phyloP scores from a whole-genome alignment of 2,888 invertebrate genomes.

The Gortyna flavago region DNA sequence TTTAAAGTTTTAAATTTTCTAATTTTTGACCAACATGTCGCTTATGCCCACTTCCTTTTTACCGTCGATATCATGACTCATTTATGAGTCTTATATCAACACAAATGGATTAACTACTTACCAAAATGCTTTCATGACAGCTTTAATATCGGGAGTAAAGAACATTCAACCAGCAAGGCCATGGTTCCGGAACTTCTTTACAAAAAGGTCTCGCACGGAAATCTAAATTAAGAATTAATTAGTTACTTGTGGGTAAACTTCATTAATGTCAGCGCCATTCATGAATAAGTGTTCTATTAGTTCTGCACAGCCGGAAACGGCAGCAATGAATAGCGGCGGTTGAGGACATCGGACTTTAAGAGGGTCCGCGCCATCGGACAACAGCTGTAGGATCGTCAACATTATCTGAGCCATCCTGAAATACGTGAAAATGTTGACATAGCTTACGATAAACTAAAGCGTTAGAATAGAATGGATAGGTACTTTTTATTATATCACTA shows the following conservation, averaged over 20 bases:
- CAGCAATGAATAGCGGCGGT: conserved; percentile 78
- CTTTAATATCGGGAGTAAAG: not conserved
- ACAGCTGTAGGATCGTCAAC: conserved; percentile 76
- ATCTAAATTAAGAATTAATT: not conserved
- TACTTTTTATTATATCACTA: not conserved
- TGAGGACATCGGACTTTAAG: conserved; percentile 79
- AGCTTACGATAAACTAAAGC: not conserved
- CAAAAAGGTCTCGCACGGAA: not conserved
- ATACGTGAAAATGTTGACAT: not conserved
- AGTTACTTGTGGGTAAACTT: conserved; percentile 76
- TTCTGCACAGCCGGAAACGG: conserved; percentile 72
- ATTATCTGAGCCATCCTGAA: conserved; percentile 78
- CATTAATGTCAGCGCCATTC: conserved; percentile 80
- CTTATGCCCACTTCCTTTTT: too few species aligned
- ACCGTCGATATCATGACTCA: not conserved
- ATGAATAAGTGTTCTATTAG: conserved; percentile 74
- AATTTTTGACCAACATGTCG: too few species aligned
- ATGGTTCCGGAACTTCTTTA: not conserved
- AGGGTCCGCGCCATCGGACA: conserved; percentile 81
- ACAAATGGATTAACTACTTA: not conserved
- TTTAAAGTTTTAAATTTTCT: too few species aligned
- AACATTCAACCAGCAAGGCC: not conserved
- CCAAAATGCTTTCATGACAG: not conserved
- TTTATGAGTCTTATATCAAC: not conserved
- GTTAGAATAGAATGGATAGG: not conserved